These are phyloP conservation scores for Lordiphosa mommai DNA, from an alignment of 1,140 invertebrate genomes.

Conservation along the genomic window DNA sequence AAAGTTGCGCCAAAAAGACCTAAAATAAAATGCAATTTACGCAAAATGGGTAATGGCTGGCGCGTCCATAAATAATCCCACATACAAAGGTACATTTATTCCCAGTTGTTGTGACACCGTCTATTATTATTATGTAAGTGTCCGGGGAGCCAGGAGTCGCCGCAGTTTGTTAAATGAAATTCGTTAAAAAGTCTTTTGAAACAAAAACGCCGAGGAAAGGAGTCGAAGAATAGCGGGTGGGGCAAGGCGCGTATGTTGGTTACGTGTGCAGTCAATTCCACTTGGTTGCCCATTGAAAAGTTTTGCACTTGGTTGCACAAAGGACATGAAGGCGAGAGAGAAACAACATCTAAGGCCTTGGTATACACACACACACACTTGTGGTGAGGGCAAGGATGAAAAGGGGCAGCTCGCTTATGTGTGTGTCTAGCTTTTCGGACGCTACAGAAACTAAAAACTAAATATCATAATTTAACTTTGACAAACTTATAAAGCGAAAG, in stretches of 20 bases:
- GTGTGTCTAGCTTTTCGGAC: too few relatives aligned
- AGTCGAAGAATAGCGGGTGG: constrained; percentile 2
- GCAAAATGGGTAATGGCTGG: not conserved
- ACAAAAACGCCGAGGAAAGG: constrained; percentile 2
- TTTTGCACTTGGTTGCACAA: constrained; percentile 50
- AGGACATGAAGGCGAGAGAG: constrained; percentile 31
- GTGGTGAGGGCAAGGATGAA: too few relatives aligned
- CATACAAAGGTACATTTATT: constrained; percentile 19
- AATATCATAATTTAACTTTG: constrained; percentile 20
- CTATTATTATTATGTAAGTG: not conserved
- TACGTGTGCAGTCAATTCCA: constrained; percentile 50
- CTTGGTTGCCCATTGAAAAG: constrained; percentile 51
- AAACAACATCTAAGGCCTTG: not conserved
- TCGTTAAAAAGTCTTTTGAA: constrained; percentile 37
- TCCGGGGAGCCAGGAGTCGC: constrained; percentile 9
- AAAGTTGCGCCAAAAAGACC: not conserved
- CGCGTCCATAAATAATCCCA: constrained; percentile 17
- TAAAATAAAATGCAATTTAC: constrained; percentile 33
- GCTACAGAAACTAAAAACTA: constrained; percentile 16
- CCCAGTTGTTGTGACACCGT: constrained; percentile 21
- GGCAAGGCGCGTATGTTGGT: constrained; percentile 11
- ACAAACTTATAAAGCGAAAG: not conserved
- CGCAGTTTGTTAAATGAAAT: constrained; percentile 38
- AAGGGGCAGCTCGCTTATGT: not conserved
- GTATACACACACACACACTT: too few relatives aligned